phyloP scores from a whole-genome alignment of 2,888 invertebrate genomes.

The Ariolimax columbianus region DNA sequence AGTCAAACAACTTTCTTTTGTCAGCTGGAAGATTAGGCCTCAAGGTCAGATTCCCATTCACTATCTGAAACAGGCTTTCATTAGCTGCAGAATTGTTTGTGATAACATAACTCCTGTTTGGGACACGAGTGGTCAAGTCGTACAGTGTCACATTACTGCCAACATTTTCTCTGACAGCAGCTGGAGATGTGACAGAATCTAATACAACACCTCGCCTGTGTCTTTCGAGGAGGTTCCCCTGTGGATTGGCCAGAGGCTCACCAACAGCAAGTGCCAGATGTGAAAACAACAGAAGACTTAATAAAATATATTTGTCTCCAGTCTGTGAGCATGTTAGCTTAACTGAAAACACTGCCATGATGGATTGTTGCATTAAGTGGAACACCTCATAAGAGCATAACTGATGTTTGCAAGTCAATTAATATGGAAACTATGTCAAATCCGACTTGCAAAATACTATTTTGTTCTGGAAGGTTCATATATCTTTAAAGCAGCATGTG shows the following conservation, averaged over 20 bases:
- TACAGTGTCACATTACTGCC: background rate
- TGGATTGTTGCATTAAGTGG: background rate
- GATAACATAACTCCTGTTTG: slow-evolving; percentile 3
- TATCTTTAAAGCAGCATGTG: background rate
- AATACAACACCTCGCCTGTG: background rate
- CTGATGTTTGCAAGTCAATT: background rate
- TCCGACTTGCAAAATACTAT: background rate
- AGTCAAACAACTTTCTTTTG: slow-evolving; percentile 31
- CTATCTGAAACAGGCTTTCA: slow-evolving; percentile 8
- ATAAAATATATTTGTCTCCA: background rate
- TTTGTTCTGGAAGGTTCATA: background rate
- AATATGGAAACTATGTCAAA: background rate
- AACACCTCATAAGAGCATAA: background rate
- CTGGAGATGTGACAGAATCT: background rate
- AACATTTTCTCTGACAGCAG: slow-evolving; percentile 34
- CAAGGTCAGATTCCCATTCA: slow-evolving; percentile 10
- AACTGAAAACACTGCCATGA: slow-evolving; percentile 1
- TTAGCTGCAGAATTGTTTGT: slow-evolving; percentile 14
- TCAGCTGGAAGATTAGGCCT: background rate
- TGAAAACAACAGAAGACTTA: background rate
- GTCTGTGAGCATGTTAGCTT: background rate
- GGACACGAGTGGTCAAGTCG: background rate
- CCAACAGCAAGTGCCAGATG: background rate
- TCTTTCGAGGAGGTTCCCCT: background rate
- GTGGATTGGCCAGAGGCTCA: background rate